Evolutionary conservation across 1,140 invertebrate species (phyloP).

Genomic region (Eumaeus atala): DNA sequence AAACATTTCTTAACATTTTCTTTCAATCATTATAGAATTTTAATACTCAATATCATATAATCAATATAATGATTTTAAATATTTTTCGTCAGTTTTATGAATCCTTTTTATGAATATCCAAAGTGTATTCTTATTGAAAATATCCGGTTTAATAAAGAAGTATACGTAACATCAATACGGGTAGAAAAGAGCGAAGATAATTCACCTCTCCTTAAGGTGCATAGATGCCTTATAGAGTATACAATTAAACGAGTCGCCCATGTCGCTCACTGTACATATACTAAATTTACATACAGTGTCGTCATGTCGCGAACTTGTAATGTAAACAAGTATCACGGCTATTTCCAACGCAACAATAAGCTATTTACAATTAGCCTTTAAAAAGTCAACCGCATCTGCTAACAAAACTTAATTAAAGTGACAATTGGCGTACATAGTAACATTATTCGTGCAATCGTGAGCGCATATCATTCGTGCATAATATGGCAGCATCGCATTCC

Average conservation of each 20-base stretch:
- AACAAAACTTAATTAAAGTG: slow-evolving; percentile 67
- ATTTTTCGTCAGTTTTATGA: too few relatives aligned
- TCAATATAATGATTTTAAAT: too few relatives aligned
- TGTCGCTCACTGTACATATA: slow-evolving; percentile 9
- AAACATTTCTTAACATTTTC: too few relatives aligned
- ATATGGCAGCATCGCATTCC: slow-evolving; percentile 3
- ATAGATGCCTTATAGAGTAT: background rate
- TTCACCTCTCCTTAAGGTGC: too few relatives aligned
- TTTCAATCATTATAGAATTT: too few relatives aligned
- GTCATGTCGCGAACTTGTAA: slow-evolving; percentile 15
- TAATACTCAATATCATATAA: too few relatives aligned
- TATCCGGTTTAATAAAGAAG: too few relatives aligned
- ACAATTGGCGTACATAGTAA: slow-evolving; percentile 64
- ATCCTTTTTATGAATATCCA: too few relatives aligned
- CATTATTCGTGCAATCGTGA: slow-evolving; percentile 51
- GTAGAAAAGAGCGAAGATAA: too few relatives aligned
- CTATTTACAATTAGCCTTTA: slow-evolving; percentile 46
- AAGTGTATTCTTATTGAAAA: too few relatives aligned
- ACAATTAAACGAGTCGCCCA: slow-evolving; percentile 14
- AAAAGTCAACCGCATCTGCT: slow-evolving; percentile 56
- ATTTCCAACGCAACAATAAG: slow-evolving; percentile 39
- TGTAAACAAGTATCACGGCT: slow-evolving; percentile 25
- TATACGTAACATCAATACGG: too few relatives aligned
- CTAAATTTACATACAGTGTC: slow-evolving; percentile 17
- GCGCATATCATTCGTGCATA: slow-evolving; percentile 13